Evolutionary conservation across 2,888 invertebrate genomes (phyloP), one percentile per base, ranked within the genome.

Genomic region (Trissoscelio sp.): DNA sequence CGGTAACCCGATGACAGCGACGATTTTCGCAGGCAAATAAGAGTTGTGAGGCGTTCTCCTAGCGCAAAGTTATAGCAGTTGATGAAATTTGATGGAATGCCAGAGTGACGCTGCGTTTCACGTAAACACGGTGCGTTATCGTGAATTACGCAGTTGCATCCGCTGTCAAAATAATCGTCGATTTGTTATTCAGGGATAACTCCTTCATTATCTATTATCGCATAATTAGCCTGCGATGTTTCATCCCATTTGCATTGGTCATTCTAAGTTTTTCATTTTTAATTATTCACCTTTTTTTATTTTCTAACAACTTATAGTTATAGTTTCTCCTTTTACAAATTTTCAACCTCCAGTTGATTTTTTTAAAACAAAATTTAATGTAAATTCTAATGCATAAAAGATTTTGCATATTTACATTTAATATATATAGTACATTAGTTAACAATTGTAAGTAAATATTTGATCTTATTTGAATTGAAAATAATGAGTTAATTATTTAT

Each of bases 61-160:
- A 48, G 20, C 12, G 58, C 4, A 53, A 53, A 42, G 7, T 57
- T 14, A 48, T 12, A 9, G 5, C 7, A 5, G 3, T 12, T 12
- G 24, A 2, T 16, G 37, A 37, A 22, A 16, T 55, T 74, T 64
- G 42, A 74, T 55, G 74, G 64, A 57, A 42, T 24, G 46, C 44
- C 0, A 9, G 2, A 37, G 31, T 6, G 37, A 28, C 9, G 7
- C 18, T 39, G 57, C 44, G 14, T 11, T 22, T 39, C 24, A 57
- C 31, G 11, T 34, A 12, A 46, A 28, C 42, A 66, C 46, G 57
- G 74, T 74, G 57, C 39, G 74, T 74, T 39, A 39, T 66, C 46
- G 44, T 58, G 42, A 74, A 57, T 74, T 74, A 74, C 74, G 74
- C 74, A 74, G 74, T 74, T 64, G 24, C 9, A 20, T 44, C 14